phyloP scores from a whole-genome alignment of 1,140 invertebrate species.

The Littorina saxatilis region DNA sequence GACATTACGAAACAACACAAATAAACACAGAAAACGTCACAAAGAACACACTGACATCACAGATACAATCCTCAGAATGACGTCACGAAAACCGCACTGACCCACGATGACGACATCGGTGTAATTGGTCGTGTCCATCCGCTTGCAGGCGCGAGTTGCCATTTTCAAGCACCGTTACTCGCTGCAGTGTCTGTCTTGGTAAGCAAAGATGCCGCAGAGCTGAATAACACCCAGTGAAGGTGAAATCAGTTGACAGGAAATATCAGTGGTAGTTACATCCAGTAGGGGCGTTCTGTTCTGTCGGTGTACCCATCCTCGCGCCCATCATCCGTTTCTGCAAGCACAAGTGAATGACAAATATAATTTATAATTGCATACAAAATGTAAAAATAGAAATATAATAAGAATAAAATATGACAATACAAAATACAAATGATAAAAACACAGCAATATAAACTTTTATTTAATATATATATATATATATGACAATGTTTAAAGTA shows the following conservation, averaged over 20 bases:
- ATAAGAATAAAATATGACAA: too few species aligned
- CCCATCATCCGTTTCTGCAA: not conserved
- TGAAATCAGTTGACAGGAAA: not conserved
- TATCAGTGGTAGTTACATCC: not conserved
- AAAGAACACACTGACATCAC: not conserved
- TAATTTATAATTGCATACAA: too few species aligned
- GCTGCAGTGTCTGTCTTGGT: not conserved
- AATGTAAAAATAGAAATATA: too few species aligned
- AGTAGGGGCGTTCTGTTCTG: not conserved
- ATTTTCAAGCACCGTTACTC: not conserved
- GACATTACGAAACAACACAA: too few species aligned
- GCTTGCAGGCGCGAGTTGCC: not conserved
- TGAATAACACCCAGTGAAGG: not conserved
- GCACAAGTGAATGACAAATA: not conserved
- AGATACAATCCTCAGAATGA: not conserved
- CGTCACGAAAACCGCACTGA: slow-evolving; percentile 33
- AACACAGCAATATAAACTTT: too few species aligned
- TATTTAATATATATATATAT: not conserved
- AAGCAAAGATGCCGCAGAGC: not conserved
- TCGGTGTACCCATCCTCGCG: not conserved
- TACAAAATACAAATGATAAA: not conserved
- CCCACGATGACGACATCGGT: slow-evolving; percentile 58
- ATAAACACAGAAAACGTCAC: too few species aligned
- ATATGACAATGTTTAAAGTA: too few species aligned
- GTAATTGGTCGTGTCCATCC: slow-evolving; percentile 4